Conservation (phyloP, 2,888 invertebrate species). For the Drosophila greeni region DNA sequence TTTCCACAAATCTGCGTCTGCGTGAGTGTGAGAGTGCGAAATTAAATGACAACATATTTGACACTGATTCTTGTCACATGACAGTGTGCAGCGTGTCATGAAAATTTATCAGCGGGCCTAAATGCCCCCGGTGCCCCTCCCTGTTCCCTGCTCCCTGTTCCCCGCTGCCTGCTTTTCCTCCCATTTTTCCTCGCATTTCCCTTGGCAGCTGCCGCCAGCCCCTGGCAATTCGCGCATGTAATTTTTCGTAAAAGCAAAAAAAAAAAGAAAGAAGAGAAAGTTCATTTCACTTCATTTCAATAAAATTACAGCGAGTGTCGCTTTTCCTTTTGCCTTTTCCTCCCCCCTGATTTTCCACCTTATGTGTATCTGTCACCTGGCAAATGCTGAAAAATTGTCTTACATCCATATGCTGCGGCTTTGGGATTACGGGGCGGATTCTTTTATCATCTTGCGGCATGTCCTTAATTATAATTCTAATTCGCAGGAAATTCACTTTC, state of each 20-base stretch:
- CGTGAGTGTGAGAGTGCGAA: constrained; percentile 61
- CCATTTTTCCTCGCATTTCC: background rate
- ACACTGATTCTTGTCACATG: constrained; percentile 72
- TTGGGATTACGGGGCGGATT: constrained; percentile 20
- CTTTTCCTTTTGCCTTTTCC: constrained; percentile 1
- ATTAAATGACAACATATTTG: constrained; percentile 75
- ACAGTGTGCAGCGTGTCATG: constrained; percentile 65
- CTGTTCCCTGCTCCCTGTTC: background rate
- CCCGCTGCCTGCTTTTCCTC: background rate
- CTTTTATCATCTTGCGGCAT: constrained; percentile 33
- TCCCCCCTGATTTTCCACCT: background rate
- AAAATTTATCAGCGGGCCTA: constrained; percentile 71
- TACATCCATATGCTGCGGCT: constrained; percentile 27
- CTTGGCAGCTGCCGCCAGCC: constrained; percentile 20
- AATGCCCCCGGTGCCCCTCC: constrained; percentile 38
- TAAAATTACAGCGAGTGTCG: constrained; percentile 45
- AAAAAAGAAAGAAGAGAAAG: constrained; percentile 8
- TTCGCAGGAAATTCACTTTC: constrained; percentile 19
- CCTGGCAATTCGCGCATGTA: constrained; percentile 56
- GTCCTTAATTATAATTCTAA: constrained; percentile 41
- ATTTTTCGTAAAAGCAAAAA: constrained; percentile 44
- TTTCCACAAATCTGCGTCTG: constrained; percentile 63
- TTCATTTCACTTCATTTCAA: constrained; percentile 44
- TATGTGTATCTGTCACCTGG: constrained; percentile 28
- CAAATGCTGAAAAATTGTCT: constrained; percentile 44